Evolutionary conservation across 35 echinoderm and acorn worm genomes (phyloP), one percentile per base, ranked within the genome.

Genomic region (Holothuria glaberrima): DNA sequence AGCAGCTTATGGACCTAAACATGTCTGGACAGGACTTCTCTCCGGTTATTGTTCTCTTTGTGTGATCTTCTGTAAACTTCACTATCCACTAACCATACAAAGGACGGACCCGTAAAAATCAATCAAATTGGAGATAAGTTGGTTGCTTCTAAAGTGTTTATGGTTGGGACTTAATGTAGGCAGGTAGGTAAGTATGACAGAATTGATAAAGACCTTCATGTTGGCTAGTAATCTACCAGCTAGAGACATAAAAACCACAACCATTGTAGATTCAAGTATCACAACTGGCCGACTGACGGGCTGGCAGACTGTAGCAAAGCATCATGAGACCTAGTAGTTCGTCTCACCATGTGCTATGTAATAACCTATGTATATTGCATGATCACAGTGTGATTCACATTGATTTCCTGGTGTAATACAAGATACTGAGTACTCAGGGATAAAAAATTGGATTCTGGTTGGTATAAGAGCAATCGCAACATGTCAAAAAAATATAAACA

Each of bases 11-110:
- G 66, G 25, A 12, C 31, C 66, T 69, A 69, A 69, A 69, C 66
- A 69, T 69, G 66, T 69, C 66, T 69, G 66, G 66, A 69, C 66
- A 69, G 17, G 66, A 69, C 31, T 69, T 69, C 66, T 25, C 66
- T 0, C 66, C 31, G 25, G 25, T 69, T 29, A 69, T 69, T 69
- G 25, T 22, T 25, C 66, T 69, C 66, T 69, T 69, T 69, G 66
- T 69, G 66, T 33, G 6, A 69, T 69, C 13, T 16, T 27, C 25
- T 6, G 0, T 25, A 9, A 69, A 69, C n/a, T 69, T 4, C 31
- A 29, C 17, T 69, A 69, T 69, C 25, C 17, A 69, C 66, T 69
- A 69, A 25, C 66, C 17, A 2, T 26, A 28, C 66, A 12, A 69
- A 69, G 0, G 66, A 69, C 66, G 17, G 66, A 69, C 66, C 66